Evolutionary conservation across 2,888 invertebrate species (phyloP), one percentile per base, ranked within the genome.

Genomic region (Brachyopa scutellaris): DNA sequence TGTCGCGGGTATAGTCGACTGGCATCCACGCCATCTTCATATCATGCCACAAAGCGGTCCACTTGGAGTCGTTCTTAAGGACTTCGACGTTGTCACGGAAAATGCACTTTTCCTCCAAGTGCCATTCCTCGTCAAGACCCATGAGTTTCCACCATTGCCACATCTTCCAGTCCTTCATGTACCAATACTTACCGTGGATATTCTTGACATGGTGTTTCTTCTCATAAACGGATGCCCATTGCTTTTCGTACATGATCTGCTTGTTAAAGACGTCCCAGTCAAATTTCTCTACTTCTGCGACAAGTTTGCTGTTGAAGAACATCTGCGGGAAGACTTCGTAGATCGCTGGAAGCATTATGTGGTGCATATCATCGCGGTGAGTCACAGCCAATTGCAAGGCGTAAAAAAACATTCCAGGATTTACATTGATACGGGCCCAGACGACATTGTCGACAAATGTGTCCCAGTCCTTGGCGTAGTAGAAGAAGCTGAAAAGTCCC

Each of bases 291-390:
- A 93, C 94, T 76, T 93, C 92, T 53, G 93, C 92, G 88, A 96
- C 93, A 73, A 94, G 92, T 87, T 94, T 93, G 72, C 92, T 91
- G 87, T 93, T 94, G 88, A 94, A 92, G 92, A 94, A 95, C 90
- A 92, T 93, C 85, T 94, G 92, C 0, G 96, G 96, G 88, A 93
- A 92, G 79, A 95, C 91, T 90, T 96, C 95, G 87, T 95, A 94
- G 64, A 93, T 91, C 62, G 95, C 93, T 11, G 95, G 95, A 8
- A 95, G 89, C 33, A 93, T 90, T 62, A 95, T 89, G 31, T 93
- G 93, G 85, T 93, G 92, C 69, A 93, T 93, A 84, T 95, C 94
- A 2, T 89, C 89, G 36, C 94, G 93, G 85, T 94, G 93, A 21
- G 93, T 88, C 9, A 94, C 91, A 11, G 93, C 94, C 31, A 92